phyloP scores from a whole-genome alignment of 2,888 invertebrate genomes.

The Sarcophaga subvicina region DNA sequence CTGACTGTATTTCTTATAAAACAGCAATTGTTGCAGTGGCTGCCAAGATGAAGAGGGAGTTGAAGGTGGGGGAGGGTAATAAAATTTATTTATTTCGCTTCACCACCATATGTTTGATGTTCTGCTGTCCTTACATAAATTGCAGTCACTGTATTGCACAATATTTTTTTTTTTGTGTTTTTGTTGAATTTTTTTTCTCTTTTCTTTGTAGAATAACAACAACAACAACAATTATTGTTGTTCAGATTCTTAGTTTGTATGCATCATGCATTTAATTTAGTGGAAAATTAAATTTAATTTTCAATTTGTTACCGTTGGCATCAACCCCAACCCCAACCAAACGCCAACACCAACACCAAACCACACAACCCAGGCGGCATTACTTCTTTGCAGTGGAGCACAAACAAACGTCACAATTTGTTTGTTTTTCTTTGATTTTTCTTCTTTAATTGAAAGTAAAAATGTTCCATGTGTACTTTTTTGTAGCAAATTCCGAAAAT shows the following conservation, averaged over 20 bases:
- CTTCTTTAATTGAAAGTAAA: not conserved
- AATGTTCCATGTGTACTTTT: not conserved
- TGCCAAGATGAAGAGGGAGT: too few species aligned
- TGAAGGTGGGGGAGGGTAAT: not conserved
- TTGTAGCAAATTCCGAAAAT: not conserved
- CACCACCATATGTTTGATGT: conserved; percentile 28
- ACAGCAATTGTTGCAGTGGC: not conserved
- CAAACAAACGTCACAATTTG: not conserved
- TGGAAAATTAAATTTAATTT: conserved; percentile 65
- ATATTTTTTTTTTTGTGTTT: conserved; percentile 1
- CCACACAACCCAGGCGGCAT: not conserved
- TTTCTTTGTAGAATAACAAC: not conserved
- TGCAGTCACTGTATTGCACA: conserved; percentile 42
- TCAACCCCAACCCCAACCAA: not conserved
- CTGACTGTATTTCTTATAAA: conserved; percentile 14
- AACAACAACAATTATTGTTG: not conserved
- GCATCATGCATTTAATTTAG: conserved; percentile 60
- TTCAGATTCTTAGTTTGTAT: not conserved
- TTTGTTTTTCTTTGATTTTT: too few species aligned
- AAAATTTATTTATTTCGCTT: conserved; percentile 5
- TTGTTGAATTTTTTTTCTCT: conserved; percentile 4
- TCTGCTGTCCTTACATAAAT: not conserved
- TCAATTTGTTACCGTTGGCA: conserved; percentile 47
- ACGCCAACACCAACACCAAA: conserved; percentile 19
- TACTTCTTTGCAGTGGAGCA: too few species aligned